Evolutionary conservation across 1,140 invertebrate genomes (phyloP).

Genomic region (Nautilus pompilius): DNA sequence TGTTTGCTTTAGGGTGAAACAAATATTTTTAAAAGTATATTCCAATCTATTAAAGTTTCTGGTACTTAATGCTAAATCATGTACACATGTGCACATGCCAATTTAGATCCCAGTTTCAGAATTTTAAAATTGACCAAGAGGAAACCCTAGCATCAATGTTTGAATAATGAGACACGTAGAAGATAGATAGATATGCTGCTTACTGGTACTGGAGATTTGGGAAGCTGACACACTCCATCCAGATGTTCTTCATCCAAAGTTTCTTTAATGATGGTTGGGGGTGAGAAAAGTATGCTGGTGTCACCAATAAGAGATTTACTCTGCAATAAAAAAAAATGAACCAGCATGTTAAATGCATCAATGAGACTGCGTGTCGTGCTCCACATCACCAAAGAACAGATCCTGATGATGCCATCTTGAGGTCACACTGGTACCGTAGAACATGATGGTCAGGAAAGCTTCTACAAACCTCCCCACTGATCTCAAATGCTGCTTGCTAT

Average conservation of each 20-base stretch:
- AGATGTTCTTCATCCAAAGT: conserved; percentile 53
- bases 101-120: too few relatives aligned
- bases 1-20: too few relatives aligned
- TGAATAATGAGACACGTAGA: too few relatives aligned
- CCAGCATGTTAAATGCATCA: not conserved
- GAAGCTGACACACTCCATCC: conserved; percentile 43
- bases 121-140: too few relatives aligned
- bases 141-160: too few relatives aligned
- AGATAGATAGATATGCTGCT: too few relatives aligned
- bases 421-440: not conserved
- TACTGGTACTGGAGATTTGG: conserved; percentile 17
- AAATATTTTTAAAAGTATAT: too few relatives aligned
- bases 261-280: conserved; percentile 73
- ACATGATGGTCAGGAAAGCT: not conserved
- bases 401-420: not conserved
- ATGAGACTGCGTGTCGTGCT: not conserved
- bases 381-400: not conserved
- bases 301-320: conserved; percentile 80
- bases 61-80: too few relatives aligned
- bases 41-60: too few relatives aligned
- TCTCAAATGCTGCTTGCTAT: not conserved
- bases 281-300: conserved; percentile 78
- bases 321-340: conserved; percentile 61
- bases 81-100: too few relatives aligned
- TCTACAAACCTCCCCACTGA: not conserved